Conservation (phyloP, 2,888 invertebrate species). For the Syrphus vitripennis region DNA sequence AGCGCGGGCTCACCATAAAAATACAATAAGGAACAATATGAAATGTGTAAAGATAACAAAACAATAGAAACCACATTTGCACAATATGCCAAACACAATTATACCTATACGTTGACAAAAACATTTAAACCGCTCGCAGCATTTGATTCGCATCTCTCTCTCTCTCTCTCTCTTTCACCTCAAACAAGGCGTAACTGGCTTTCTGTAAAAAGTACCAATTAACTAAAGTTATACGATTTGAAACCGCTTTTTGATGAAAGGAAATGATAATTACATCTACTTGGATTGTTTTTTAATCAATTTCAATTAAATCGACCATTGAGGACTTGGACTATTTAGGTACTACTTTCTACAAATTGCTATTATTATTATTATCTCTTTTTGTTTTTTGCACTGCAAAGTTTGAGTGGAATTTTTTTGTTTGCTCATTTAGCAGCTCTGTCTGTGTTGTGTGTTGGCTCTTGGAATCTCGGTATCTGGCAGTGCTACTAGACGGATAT, state of each 20-base stretch:
- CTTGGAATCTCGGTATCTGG: neutral
- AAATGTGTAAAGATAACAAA: neutral
- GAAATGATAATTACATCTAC: slow-evolving; percentile 20
- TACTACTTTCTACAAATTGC: slow-evolving; percentile 62
- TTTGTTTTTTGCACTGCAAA: neutral
- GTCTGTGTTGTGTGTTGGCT: neutral
- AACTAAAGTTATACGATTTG: slow-evolving; percentile 1
- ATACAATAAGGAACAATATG: neutral
- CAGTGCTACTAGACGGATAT: neutral
- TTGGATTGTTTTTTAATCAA: slow-evolving; percentile 35
- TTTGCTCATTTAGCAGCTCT: neutral
- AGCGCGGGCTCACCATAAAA: neutral
- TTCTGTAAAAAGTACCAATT: slow-evolving; percentile 10
- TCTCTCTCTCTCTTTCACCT: slow-evolving; percentile 19
- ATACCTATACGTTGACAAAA: neutral
- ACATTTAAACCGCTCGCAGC: neutral
- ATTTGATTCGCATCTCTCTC: slow-evolving; percentile 2
- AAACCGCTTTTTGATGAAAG: slow-evolving; percentile 21
- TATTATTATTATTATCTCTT: slow-evolving; percentile 48
- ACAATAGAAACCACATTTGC: neutral
- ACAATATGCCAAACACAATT: neutral
- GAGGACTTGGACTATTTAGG: neutral
- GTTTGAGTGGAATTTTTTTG: neutral
- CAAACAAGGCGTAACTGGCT: slow-evolving; percentile 62
- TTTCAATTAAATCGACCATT: slow-evolving; percentile 34